Base-by-base conservation (phyloP, 1,140 invertebrate species). In the Caenorhabditis latens region DNA sequence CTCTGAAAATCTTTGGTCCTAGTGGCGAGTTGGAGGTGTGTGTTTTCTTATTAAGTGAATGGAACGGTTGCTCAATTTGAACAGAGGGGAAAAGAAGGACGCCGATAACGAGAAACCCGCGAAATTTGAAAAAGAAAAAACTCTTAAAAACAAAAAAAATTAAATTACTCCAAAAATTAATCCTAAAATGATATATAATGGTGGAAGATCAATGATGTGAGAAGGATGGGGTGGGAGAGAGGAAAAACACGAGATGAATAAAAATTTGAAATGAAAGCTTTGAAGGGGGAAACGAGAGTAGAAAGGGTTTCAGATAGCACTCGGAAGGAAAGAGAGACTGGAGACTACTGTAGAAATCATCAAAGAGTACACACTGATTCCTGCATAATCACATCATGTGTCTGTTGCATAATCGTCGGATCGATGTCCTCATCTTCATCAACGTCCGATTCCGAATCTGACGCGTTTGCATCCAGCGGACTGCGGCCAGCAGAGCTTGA, bases 131-230 rank as follows among this genome's bases (percentile, higher is more conserved):
- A 24, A 50, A 21, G 43, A 11, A 53, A 50, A 79, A 32, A 32
- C 32, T 32, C 32, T 32, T 32, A 32, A 32, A 32, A 32, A 32
- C 32, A 32, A 32, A 1, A 32, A 14, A 50, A 67, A 9, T 79
- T 79, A 50, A 50, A 48, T 50, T 50, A 79, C 21, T 50, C 71
- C 32, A 50, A 79, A 32, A 40, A 79, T 79, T 21, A 79, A 19
- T 46, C 71, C 83, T 84, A 84, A 63, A 84, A 84, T 84, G 58
- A 84, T 61, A 84, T 19, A 82, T 6, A 32, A n/a, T 67, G 24
- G 55, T 61, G 5, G 55, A 84, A 84, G 58, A 63, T 65, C 58
- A 84, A 46, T 21, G 53, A 9, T 57, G 32, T 46, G 55, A 42
- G 46, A 58, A 7, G 57, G n/a, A 57, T 5, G n/a, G 53, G 42